Evolutionary conservation across 1,140 invertebrate species (phyloP), one percentile per base, ranked within the genome.

Genomic region (Aphelinus certus): DNA sequence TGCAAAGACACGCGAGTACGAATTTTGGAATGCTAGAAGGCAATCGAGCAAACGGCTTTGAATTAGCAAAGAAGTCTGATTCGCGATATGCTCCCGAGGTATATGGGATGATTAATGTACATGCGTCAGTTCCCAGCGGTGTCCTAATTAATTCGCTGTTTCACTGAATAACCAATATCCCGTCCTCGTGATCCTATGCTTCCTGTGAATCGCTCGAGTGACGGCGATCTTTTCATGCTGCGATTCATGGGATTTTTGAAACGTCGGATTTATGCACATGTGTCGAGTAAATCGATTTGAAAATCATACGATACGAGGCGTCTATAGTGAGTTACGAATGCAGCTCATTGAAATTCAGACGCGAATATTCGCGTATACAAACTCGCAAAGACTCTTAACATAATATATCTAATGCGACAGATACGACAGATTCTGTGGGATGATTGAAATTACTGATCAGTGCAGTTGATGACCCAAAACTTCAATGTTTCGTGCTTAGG

Each of bases 71-170:
- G 81, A 82, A 81, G 77, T 82, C 82, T 83, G 81, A 83, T 81
- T 67, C 62, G 71, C 70, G 69, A 60, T 77, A 26, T 26, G 26
- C 26, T 0, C 77, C 65, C 80, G 77, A 63, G 73, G 72, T 75
- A 78, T 76, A 68, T 77, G 74, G 76, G 73, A 49, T 48, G 82
- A 83, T 84, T 81, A 83, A 83, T 81, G 77, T 68, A 57, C 58
- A 62, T 74, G 74, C 62, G 61, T 57, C 60, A 26, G 56, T 64
- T 74, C 76, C 79, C 82, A 71, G 79, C 76, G 77, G 79, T 81
- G 79, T 79, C 76, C 80, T 79, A 83, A 84, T 84, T 84, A 84
- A 83, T 83, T 83, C 26, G 26, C 81, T 64, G 77, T 78, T 74
- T 83, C 76, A 83, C 80, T 80, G 77, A 80, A 70, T 76, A 77